Evolutionary conservation across 2,888 invertebrate genomes (phyloP).

Genomic region (Leucophenga montana): DNA sequence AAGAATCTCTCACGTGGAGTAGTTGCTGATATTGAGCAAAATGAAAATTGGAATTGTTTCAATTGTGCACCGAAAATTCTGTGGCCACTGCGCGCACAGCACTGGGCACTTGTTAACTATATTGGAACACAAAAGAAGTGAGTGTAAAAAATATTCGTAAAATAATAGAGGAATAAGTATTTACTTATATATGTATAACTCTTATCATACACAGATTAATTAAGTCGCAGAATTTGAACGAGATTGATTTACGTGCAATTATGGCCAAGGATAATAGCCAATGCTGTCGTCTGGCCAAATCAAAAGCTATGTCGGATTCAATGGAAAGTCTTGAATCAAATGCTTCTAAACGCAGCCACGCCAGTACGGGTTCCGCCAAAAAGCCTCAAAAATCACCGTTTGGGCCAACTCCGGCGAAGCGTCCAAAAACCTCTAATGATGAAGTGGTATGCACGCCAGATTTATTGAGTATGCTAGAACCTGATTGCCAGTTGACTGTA

Average conservation of each 20-base stretch:
- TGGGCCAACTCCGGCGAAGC: conserved; percentile 50
- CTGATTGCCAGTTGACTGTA: conserved; percentile 70
- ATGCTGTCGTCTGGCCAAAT: conserved; percentile 68
- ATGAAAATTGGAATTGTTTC: conserved; percentile 88
- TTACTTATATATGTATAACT: too few species aligned
- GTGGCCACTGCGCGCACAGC: conserved; percentile 79
- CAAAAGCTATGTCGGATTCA: conserved; percentile 66
- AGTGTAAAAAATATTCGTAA: conserved; percentile 36
- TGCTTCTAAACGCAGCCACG: conserved; percentile 59
- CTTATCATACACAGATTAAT: conserved; percentile 52
- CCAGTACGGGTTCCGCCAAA: conserved; percentile 47
- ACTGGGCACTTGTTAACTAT: conserved; percentile 82
- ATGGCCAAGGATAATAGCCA: conserved; percentile 64
- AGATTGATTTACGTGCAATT: conserved; percentile 57
- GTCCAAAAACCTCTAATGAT: conserved; percentile 63
- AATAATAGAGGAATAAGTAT: too few species aligned
- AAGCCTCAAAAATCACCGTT: conserved; percentile 43
- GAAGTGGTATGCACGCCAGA: conserved; percentile 80
- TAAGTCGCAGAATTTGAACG: conserved; percentile 52
- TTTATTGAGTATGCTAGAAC: conserved; percentile 70
- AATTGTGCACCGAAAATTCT: conserved; percentile 81
- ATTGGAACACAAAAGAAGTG: conserved; percentile 76
- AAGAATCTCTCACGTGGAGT: conserved; percentile 80
- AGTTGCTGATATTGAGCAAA: conserved; percentile 81
- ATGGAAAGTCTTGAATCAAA: conserved; percentile 66